A percentile compares a stretch with the other conserved stretches of the same genome.
phyloP scores from a whole-genome alignment of 2,888 invertebrate genomes.

The Lissocephala sabroskyi region DNA sequence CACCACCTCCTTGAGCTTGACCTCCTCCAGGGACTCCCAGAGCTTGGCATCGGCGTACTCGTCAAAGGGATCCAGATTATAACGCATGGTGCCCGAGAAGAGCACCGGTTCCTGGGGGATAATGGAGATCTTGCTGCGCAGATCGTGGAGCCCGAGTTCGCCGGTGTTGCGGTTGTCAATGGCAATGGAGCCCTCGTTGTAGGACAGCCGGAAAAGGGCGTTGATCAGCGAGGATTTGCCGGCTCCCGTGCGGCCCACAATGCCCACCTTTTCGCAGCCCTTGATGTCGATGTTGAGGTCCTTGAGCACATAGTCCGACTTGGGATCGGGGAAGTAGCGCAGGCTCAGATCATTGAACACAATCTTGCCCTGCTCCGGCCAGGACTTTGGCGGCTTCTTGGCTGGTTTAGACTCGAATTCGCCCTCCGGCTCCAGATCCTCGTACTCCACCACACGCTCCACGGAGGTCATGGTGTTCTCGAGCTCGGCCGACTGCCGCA shows the following conservation, averaged over 20 bases:
- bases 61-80: slow-evolving; percentile 92
- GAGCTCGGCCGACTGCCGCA: slow-evolving; percentile 92
- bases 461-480: slow-evolving; percentile 93
- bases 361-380: slow-evolving; percentile 83
- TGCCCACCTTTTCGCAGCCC: slow-evolving; percentile 80
- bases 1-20: slow-evolving; percentile 79
- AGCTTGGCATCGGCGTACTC: slow-evolving; percentile 83
- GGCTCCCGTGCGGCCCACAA: slow-evolving; percentile 83
- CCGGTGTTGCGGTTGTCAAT: slow-evolving; percentile 86
- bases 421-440: slow-evolving; percentile 71
- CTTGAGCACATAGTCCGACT: slow-evolving; percentile 83
- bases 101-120: slow-evolving; percentile 90
- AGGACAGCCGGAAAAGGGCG: slow-evolving; percentile 85
- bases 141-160: slow-evolving; percentile 81
- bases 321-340: slow-evolving; percentile 78
- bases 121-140: slow-evolving; percentile 85
- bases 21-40: slow-evolving; percentile 88
- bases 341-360: slow-evolving; percentile 80
- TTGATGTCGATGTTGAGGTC: slow-evolving; percentile 79
- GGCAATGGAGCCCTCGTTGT: slow-evolving; percentile 82
- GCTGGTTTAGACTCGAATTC: slow-evolving; percentile 79
- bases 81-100: slow-evolving; percentile 89
- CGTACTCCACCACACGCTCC: slow-evolving; percentile 84
- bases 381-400: slow-evolving; percentile 78
- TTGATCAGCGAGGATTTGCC: slow-evolving; percentile 82